These are phyloP conservation scores for Alviniconcha strummeri DNA, from an alignment of 2,888 invertebrate species.

Conservation along the genomic window DNA sequence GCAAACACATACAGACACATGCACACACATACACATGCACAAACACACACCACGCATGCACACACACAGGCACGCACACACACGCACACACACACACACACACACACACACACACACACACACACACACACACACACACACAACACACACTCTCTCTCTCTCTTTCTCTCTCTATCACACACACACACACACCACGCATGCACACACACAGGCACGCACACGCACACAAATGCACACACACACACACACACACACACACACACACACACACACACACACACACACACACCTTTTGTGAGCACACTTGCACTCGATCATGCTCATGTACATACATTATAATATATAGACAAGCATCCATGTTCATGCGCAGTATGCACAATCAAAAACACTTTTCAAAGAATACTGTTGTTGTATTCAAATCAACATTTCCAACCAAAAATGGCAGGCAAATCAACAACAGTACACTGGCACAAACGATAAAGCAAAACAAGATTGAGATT, in stretches of 20 bases:
- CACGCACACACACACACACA: background rate
- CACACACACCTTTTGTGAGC: background rate
- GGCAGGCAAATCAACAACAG: no score
- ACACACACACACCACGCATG: background rate
- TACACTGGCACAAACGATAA: no score
- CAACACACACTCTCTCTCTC: background rate
- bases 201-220: background rate
- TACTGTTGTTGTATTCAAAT: no score
- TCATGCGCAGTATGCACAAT: no score
- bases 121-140: conserved; percentile 14
- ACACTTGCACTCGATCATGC: background rate
- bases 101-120: conserved; percentile 11
- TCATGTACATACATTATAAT: background rate
- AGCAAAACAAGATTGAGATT: no score
- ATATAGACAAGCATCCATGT: background rate
- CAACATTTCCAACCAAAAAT: no score
- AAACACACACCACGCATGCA: background rate
- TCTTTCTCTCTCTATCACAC: no score
- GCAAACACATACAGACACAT: background rate
- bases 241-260: conserved; percentile 11
- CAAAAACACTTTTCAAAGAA: no score
- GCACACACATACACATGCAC: background rate
- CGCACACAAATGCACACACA: background rate
- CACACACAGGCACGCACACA: background rate
- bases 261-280: conserved; percentile 4